phyloP scores from a whole-genome alignment of 1,140 invertebrate genomes.

The Drosophila asahinai region DNA sequence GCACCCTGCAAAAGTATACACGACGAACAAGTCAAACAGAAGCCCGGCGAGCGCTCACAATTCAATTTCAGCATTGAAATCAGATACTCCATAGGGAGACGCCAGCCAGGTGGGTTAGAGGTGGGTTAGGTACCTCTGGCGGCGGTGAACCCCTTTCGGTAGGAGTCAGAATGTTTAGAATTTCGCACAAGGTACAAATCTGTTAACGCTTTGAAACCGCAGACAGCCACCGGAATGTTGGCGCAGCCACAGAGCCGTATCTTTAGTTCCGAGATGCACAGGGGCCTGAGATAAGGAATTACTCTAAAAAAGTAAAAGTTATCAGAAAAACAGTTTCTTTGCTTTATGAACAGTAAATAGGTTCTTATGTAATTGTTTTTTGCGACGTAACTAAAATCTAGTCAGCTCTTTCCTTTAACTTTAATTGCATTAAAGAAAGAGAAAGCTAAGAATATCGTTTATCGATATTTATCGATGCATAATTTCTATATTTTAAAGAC shows the following conservation, averaged over 20 bases:
- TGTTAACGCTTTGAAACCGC: conserved; percentile 59
- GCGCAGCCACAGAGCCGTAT: conserved; percentile 45
- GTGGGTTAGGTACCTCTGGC: neutral
- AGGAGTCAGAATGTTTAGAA: conserved; percentile 49
- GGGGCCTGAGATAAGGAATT: conserved; percentile 15
- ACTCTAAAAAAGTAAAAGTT: conserved; percentile 18
- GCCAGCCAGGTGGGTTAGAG: conserved; percentile 19
- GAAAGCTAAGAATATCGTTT: too few relatives aligned
- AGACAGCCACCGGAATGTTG: conserved; percentile 70
- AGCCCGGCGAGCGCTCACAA: conserved; percentile 57
- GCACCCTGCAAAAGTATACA: conserved; percentile 8
- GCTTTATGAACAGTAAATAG: neutral
- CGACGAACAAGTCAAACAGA: conserved; percentile 42
- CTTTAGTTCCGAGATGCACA: conserved; percentile 18
- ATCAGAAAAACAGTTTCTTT: neutral
- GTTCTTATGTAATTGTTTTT: too few relatives aligned
- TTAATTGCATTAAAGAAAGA: too few relatives aligned
- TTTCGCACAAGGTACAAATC: conserved; percentile 70
- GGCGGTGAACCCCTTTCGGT: conserved; percentile 19
- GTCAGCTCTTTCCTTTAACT: neutral
- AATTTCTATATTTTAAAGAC: too few relatives aligned
- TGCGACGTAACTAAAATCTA: neutral
- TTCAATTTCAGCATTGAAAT: conserved; percentile 78
- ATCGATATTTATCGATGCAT: too few relatives aligned
- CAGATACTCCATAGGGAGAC: conserved; percentile 43